Evolutionary conservation across 2,113 vertebrate species (phyloP).

Genomic region (Amphiprion percula): DNA sequence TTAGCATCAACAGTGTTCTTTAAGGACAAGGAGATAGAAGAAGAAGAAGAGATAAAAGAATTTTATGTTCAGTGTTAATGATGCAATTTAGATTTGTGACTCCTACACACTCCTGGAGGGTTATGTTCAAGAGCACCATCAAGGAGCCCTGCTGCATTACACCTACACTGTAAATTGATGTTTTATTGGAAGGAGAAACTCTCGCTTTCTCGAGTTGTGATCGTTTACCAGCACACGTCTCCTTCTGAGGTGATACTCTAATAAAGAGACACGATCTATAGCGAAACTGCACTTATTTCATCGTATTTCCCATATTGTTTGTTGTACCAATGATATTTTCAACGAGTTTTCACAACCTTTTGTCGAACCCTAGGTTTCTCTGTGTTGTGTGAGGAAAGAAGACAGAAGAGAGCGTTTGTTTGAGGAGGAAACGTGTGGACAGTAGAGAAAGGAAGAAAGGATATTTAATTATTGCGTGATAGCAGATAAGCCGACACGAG

Average conservation of each 20-base stretch:
- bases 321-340: slow-evolving; percentile 3
- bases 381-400: not conserved
- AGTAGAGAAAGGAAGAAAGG: slow-evolving; percentile 4
- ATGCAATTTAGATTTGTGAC: slow-evolving; percentile 63
- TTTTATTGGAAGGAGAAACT: slow-evolving; percentile 56
- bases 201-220: slow-evolving; percentile 48
- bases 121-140: slow-evolving; percentile 57
- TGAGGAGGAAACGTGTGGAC: slow-evolving; percentile 9
- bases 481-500: slow-evolving; percentile 24
- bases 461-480: slow-evolving; percentile 35
- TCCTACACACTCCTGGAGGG: slow-evolving; percentile 60
- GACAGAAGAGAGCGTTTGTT: not conserved
- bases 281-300: not conserved
- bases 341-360: not conserved
- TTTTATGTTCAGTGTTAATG: slow-evolving; percentile 65
- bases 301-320: slow-evolving; percentile 19
- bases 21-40: slow-evolving; percentile 46
- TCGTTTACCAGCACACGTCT: slow-evolving; percentile 15
- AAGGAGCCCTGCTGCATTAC: slow-evolving; percentile 33
- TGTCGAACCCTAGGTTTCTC: not conserved
- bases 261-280: slow-evolving; percentile 29
- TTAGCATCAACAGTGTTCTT: slow-evolving; percentile 50
- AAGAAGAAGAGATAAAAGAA: slow-evolving; percentile 44
- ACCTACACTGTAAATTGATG: slow-evolving; percentile 59
- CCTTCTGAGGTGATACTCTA: slow-evolving; percentile 20